These are phyloP conservation scores for Eleginops maclovinus DNA, from an alignment of 2,113 vertebrate species.

Conservation along the genomic window DNA sequence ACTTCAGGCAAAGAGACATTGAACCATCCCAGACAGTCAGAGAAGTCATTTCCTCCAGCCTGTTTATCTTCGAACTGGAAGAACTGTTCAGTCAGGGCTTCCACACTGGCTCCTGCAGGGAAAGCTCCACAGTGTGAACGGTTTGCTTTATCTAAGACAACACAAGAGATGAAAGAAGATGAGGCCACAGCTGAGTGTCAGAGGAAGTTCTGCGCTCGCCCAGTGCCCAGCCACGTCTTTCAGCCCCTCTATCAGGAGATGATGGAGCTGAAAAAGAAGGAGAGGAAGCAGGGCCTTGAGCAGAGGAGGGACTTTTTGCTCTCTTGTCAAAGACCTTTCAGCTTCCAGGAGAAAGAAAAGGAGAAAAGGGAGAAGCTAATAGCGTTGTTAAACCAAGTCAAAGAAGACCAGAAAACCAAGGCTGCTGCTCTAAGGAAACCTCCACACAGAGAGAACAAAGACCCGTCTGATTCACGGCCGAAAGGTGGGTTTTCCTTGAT, in stretches of 20 bases:
- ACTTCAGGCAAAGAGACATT: constrained; percentile 64
- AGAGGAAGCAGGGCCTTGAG: constrained; percentile 83
- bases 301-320: constrained; percentile 90
- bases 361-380: constrained; percentile 82
- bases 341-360: constrained; percentile 88
- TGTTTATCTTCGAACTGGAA: constrained; percentile 80
- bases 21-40: constrained; percentile 49
- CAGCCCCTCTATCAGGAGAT: constrained; percentile 88
- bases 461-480: constrained; percentile 79
- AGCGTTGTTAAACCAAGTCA: constrained; percentile 68
- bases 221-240: constrained; percentile 87
- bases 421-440: constrained; percentile 54
- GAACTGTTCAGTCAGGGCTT: constrained; percentile 69
- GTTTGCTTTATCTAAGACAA: constrained; percentile 48
- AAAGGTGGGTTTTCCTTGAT: constrained; percentile 82
- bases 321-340: constrained; percentile 91
- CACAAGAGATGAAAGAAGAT: constrained; percentile 78
- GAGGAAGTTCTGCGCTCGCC: constrained; percentile 90
- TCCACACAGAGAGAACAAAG: constrained; percentile 81
- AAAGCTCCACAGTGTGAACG: constrained; percentile 80
- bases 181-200: constrained; percentile 89
- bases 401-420: constrained; percentile 61
- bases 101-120: constrained; percentile 78
- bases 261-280: constrained; percentile 83
- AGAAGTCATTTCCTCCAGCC: constrained; percentile 73